Percentiles rank a stretch among this genome's conserved stretches.
These are phyloP conservation scores for Ptychobarbus kaznakovi DNA, from an alignment of 2,797 vertebrate genomes.

Conservation along the genomic window DNA sequence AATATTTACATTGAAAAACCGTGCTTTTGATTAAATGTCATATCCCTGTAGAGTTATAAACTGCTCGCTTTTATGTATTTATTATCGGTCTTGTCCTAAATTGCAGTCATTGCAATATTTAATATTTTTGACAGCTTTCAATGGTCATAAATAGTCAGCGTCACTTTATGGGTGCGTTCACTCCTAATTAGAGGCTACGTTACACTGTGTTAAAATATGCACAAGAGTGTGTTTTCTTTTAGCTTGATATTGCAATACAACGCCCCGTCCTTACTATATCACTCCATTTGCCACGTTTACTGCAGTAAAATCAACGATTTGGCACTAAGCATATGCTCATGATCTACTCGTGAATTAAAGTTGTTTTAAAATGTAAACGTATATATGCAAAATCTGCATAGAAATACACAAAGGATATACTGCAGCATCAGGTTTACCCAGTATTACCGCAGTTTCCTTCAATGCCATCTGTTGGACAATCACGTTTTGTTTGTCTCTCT, in stretches of 20 bases:
- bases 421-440: neutral
- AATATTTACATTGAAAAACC: neutral
- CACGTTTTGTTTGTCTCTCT: constrained; percentile 7
- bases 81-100: neutral
- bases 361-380: neutral
- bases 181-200: neutral
- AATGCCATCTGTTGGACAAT: constrained; percentile 8
- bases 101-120: neutral
- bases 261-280: constrained; percentile 24
- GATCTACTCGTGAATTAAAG: neutral
- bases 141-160: constrained; percentile 7
- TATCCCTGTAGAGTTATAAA: neutral
- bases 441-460: neutral
- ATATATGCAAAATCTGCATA: neutral
- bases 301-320: constrained; percentile 24
- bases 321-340: neutral
- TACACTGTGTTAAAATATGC: constrained; percentile 17
- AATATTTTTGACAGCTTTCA: constrained; percentile 5
- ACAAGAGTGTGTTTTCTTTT: constrained; percentile 17
- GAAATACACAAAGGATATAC: neutral
- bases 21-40: constrained; percentile 7
- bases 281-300: constrained; percentile 44
- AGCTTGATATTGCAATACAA: constrained; percentile 13
- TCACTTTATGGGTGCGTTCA: neutral
- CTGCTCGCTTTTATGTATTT: constrained; percentile 2